These are phyloP conservation scores for Magallana gigas DNA, from an alignment of 1,140 invertebrate genomes.

Conservation along the genomic window DNA sequence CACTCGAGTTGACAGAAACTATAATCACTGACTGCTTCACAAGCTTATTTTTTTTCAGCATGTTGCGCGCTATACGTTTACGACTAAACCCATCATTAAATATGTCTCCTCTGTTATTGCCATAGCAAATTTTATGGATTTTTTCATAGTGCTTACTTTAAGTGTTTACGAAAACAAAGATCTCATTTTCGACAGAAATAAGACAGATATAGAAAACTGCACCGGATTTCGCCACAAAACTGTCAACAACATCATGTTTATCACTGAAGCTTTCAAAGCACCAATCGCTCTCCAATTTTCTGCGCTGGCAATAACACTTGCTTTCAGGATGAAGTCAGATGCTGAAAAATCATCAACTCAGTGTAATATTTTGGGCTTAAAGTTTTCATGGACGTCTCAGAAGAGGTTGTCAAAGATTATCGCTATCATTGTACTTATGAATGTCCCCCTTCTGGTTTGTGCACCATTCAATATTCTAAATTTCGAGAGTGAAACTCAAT, in stretches of 20 bases:
- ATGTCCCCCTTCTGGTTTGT: not conserved
- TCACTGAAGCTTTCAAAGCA: not conserved
- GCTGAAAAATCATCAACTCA: not conserved
- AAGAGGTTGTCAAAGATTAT: not conserved
- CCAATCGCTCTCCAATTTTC: not conserved
- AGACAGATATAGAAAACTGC: not conserved
- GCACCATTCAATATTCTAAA: not conserved
- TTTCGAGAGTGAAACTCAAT: not conserved
- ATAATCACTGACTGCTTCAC: not conserved
- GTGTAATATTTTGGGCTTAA: not conserved
- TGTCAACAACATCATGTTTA: not conserved
- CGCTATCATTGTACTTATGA: not conserved
- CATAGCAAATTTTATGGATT: not conserved
- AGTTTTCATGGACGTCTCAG: not conserved
- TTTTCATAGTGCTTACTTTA: not conserved
- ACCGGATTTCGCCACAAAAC: not conserved
- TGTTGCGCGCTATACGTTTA: not conserved
- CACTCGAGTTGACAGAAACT: not conserved
- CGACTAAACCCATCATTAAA: not conserved
- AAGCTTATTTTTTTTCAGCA: not conserved
- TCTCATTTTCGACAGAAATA: not conserved
- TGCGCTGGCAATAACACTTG: not conserved
- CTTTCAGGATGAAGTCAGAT: not conserved
- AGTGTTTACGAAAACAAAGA: constrained; percentile 14
- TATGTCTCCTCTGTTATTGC: not conserved